Evolutionary conservation across 2,113 vertebrate genomes (phyloP), one percentile per base, ranked within the genome.

Genomic region (Cyphomyrus plagiostoma): DNA sequence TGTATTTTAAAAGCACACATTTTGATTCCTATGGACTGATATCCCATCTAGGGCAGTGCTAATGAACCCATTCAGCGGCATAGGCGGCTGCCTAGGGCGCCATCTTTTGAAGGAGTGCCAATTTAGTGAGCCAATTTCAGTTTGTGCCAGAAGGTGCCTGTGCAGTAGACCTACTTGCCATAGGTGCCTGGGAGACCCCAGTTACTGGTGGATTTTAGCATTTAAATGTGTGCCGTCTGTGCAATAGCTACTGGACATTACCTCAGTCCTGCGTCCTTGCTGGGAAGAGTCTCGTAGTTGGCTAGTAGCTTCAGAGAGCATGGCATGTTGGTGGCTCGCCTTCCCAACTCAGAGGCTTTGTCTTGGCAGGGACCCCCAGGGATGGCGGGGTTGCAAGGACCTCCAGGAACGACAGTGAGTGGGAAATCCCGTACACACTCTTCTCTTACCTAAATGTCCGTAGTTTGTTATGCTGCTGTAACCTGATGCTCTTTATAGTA

Each of bases 311-410:
- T 42, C 77, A 21, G 77, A 3, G 30, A 42, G 15, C 9, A n/a
- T 66, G 62, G 62, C 9, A 26, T 62, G 58, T 62, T 0, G 58
- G 2, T 62, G 58, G n/a, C 23, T 26, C 0, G 11, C n/a, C n/a
- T 11, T 13, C 50, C 85, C 26, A 21, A 5, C 26, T 35, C 17
- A 30, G 3, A 11, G 17, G 15, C 30, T 19, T 89, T 66, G 26
- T 53, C 80, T 91, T 35, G 91, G 3, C 92, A 99, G 98, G 98
- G 98, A 4, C 95, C 97, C 52, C 95, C 98, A 0, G 98, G 98
- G 23, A 91, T 90, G 52, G 94, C 97, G 0, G 98, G 98, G 7
- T 95, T 96, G 89, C 96, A 96, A 3, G 98, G 98, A 45, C 94
- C 96, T 19, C 30, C 91, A 23, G 98, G 98, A 2, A 91, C 96